Base-by-base conservation (phyloP, 2,797 vertebrate genomes). In the Propithecus perrieri region DNA sequence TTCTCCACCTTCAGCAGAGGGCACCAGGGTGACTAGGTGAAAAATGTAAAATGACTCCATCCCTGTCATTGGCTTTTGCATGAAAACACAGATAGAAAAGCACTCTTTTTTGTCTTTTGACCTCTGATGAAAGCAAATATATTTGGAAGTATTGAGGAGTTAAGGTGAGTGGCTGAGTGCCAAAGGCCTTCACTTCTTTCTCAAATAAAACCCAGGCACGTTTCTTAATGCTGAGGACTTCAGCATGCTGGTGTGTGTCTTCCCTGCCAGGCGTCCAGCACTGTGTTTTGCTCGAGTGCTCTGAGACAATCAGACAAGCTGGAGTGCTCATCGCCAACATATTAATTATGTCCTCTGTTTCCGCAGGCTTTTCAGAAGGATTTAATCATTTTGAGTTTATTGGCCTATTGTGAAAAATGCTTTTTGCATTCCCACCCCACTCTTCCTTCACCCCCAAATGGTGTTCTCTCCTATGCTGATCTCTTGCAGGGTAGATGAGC, bases 291-390 rank as follows among this genome's bases (percentile, higher is more conserved):
- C 88, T 79, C 1, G 15, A 95, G 78, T 17, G 85, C 96, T 83
- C 43, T 17, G 43, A 85, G 88, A 75, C 46, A 83, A 28, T 86
- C 90, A 91, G 90, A 92, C 53, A 67, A 76, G 71, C 83, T 2
- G 4, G n/a, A 17, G 43, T 50, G 75, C 88, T 48, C 41, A 9
- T 43, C 69, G 67, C 80, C 79, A 78, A 91, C 95, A 55, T 20
- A 4, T 93, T 91, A 88, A 93, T 67, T 92, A 26, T 90, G 84
- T 89, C 96, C 67, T 84, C 71, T 86, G 4, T 88, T 91, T 89
- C 72, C 93, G 67, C 67, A 28, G 86, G 78, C 55, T 93, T 94
- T 90, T 50, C 69, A 4, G 30, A 67, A 26, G 35, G 33, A 79
- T 48, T 75, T 86, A 57, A 71, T 92, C 55, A 50, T 67, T 55